Conservation (phyloP, 1,140 invertebrate species). For the Druon quercuslanigerum region DNA sequence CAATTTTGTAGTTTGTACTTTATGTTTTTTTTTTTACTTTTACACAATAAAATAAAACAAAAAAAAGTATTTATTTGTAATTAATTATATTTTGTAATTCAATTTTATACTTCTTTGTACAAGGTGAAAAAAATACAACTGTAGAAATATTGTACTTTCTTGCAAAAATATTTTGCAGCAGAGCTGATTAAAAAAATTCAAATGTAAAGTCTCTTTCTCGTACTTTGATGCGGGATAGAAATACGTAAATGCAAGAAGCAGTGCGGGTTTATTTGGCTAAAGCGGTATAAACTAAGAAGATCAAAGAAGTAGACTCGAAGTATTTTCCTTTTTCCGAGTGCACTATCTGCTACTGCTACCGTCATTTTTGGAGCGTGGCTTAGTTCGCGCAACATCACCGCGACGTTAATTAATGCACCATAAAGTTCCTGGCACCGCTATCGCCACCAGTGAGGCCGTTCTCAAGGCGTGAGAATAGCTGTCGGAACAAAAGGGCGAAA, state of each 20-base stretch:
- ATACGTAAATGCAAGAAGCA: conserved; percentile 16
- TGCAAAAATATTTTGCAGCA: too few species aligned
- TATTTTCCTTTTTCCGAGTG: conserved; percentile 36
- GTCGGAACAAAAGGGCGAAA: conserved; percentile 15
- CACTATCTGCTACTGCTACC: neutral
- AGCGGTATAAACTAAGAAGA: conserved; percentile 35
- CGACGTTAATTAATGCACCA: conserved; percentile 62
- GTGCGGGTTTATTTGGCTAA: conserved; percentile 18
- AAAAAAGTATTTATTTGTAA: too few species aligned
- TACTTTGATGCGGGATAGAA: neutral
- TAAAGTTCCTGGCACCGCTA: conserved; percentile 49
- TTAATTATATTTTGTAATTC: too few species aligned
- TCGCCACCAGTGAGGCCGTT: conserved; percentile 27
- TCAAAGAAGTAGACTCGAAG: conserved; percentile 41
- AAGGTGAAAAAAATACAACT: too few species aligned
- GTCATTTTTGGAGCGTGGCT: conserved; percentile 38
- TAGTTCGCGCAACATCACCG: conserved; percentile 45
- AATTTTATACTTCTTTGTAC: too few species aligned
- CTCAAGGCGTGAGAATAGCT: conserved; percentile 18
- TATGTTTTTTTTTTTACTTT: too few species aligned
- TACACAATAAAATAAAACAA: too few species aligned
- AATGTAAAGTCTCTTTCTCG: neutral
- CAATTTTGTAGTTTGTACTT: too few species aligned
- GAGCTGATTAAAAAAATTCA: neutral
- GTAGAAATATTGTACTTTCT: too few species aligned